Evolutionary conservation across 92 coral and sea anemone species (phyloP).

Genomic region (Palythoa heliodiscus): DNA sequence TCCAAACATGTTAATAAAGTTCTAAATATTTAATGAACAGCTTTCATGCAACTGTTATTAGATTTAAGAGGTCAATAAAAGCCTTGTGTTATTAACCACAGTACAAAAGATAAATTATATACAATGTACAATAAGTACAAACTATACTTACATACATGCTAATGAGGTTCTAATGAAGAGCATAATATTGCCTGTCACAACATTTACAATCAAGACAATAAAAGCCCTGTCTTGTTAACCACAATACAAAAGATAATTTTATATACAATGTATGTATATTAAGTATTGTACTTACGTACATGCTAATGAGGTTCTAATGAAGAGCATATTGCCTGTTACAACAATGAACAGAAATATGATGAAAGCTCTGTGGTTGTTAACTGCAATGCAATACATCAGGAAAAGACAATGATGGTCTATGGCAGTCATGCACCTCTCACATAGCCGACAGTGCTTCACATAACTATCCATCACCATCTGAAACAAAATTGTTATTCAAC

Average conservation of each 20-base stretch:
- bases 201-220: too few species aligned
- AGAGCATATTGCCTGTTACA: constrained; percentile 72
- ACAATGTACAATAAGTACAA: too few species aligned
- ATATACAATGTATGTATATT: not conserved
- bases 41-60: too few species aligned
- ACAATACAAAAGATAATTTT: not conserved
- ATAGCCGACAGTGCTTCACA: constrained; percentile 89
- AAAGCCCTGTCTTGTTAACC: too few species aligned
- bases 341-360: constrained; percentile 65
- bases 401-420: constrained; percentile 97
- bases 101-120: too few species aligned
- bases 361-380: constrained; percentile 87
- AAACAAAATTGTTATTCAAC: not conserved
- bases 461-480: constrained; percentile 80
- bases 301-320: constrained; percentile 70
- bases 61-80: too few species aligned
- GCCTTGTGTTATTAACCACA: too few species aligned
- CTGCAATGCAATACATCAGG: constrained; percentile 85
- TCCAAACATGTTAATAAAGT: too few species aligned
- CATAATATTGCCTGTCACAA: too few species aligned
- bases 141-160: too few species aligned
- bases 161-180: too few species aligned
- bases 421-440: constrained; percentile 73
- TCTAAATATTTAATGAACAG: too few species aligned
- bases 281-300: constrained; percentile 58